Evolutionary conservation across 2,888 invertebrate species (phyloP).

Genomic region (Nebria brevicollis): DNA sequence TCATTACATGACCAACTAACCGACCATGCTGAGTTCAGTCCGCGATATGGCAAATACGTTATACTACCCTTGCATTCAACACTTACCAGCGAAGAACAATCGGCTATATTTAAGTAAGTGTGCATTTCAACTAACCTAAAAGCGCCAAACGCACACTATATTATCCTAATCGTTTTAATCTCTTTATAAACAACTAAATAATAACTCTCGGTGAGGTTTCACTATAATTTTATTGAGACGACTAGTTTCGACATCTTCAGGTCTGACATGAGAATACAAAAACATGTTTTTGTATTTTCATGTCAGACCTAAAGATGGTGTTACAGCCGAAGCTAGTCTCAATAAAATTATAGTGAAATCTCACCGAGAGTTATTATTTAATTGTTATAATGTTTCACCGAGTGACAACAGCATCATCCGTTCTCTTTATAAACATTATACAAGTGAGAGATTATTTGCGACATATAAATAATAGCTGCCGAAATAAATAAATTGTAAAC

Average conservation of each 20-base stretch:
- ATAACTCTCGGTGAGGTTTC: neutral
- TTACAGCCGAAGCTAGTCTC: neutral
- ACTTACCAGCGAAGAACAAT: constrained; percentile 85
- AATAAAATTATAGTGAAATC: too few species aligned
- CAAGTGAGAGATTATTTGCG: too few species aligned
- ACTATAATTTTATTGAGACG: too few species aligned
- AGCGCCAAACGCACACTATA: neutral
- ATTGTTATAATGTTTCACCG: neutral
- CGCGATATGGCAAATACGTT: constrained; percentile 72
- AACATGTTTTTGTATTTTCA: neutral
- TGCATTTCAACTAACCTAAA: constrained; percentile 5
- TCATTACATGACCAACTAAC: constrained; percentile 74
- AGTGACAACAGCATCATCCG: too few species aligned
- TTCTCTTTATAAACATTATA: too few species aligned
- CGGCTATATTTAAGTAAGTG: constrained; percentile 71
- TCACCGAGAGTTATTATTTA: too few species aligned
- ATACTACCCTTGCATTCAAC: constrained; percentile 89
- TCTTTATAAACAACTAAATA: neutral
- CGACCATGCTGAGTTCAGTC: constrained; percentile 73
- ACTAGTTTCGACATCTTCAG: too few species aligned
- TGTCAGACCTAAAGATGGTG: neutral
- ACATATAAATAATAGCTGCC: too few species aligned
- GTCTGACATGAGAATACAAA: too few species aligned
- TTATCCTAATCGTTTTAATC: neutral
- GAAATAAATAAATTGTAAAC: too few species aligned